A percentile compares a stretch with the other conserved stretches of the same genome.
Conservation (phyloP, 2,797 vertebrate genomes). For the Cephalopachus bancanus region DNA sequence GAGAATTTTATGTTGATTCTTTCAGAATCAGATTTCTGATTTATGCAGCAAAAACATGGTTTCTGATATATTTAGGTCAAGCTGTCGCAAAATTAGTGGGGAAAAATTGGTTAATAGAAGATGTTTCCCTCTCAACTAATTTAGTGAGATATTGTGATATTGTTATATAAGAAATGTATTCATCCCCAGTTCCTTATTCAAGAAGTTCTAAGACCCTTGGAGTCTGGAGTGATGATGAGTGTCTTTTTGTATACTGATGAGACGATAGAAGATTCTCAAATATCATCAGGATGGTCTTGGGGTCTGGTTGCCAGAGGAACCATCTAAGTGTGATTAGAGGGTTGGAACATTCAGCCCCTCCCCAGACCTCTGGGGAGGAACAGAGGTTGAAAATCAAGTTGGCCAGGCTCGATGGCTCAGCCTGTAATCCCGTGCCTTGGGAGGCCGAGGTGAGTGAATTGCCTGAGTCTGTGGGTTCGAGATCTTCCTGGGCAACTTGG, state of each 20-base stretch:
- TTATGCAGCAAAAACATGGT: not conserved
- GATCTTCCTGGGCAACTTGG: no score
- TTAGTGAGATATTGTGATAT: not conserved
- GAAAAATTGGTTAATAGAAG: conserved; percentile 41
- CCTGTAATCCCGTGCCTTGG: no score
- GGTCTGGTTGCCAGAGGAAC: not conserved
- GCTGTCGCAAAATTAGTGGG: conserved; percentile 20
- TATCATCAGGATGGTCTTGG: not conserved
- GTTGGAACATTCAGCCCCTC: not conserved
- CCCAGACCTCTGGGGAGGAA: not conserved
- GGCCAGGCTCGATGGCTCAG: no score
- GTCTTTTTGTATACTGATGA: not conserved
- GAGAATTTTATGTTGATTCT: not conserved
- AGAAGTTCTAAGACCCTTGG: not conserved
- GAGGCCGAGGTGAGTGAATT: no score
- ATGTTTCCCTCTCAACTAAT: conserved; percentile 6
- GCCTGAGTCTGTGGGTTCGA: no score
- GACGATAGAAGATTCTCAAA: not conserved
- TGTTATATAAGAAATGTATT: not conserved
- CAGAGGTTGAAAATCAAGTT: not conserved
- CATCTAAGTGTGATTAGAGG: not conserved
- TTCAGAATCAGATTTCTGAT: conserved; percentile 64
- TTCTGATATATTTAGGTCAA: conserved; percentile 53
- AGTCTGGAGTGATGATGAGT: not conserved
- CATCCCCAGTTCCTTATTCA: not conserved